Conservation (phyloP, 2,113 vertebrate species). For the Ophiodon elongatus region DNA sequence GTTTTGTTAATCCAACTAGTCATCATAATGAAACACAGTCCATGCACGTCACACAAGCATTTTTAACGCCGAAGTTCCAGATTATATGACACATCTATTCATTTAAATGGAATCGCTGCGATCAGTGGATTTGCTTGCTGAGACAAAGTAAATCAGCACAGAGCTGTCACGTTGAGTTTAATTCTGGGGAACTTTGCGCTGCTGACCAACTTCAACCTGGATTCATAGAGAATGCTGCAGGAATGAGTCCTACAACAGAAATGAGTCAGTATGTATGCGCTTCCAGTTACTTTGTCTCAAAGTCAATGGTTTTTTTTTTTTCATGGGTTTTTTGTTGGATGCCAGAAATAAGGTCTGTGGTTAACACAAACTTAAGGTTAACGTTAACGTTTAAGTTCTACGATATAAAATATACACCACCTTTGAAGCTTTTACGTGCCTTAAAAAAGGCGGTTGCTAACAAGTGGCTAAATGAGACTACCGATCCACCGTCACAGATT, state of each 20-base stretch:
- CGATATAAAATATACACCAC: too few relatives aligned
- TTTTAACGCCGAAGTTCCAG: not conserved
- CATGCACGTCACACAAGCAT: not conserved
- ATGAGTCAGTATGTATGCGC: not conserved
- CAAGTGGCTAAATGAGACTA: too few relatives aligned
- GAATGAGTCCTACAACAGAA: not conserved
- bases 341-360: not conserved
- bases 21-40: too few relatives aligned
- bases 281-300: not conserved
- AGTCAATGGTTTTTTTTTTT: too few relatives aligned
- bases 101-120: not conserved
- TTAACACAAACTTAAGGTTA: not conserved
- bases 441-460: too few relatives aligned
- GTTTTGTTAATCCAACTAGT: slow-evolving; percentile 9
- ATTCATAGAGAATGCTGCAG: not conserved
- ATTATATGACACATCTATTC: not conserved
- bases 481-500: too few relatives aligned
- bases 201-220: not conserved
- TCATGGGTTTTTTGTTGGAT: not conserved
- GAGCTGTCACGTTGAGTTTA: not conserved
- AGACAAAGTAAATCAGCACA: not conserved
- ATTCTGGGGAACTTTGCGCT: not conserved
- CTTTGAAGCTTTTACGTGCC: too few relatives aligned
- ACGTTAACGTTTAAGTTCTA: too few relatives aligned
- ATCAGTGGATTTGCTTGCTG: not conserved